Percentiles rank a stretch among this genome's conserved stretches.
phyloP scores from a whole-genome alignment of 2,113 vertebrate genomes.

The Mastomys coucha region DNA sequence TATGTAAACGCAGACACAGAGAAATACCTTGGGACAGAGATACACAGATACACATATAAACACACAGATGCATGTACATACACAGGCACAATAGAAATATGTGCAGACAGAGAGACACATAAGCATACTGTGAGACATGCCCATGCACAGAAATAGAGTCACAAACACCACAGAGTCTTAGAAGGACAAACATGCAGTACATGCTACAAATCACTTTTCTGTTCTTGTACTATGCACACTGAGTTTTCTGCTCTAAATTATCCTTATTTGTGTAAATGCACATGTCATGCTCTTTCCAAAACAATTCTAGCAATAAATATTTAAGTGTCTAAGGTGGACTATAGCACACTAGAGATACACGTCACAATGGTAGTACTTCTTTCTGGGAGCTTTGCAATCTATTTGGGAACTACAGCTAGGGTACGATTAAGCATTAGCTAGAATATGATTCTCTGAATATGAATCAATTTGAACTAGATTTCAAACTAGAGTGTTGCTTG shows the following conservation, averaged over 20 bases:
- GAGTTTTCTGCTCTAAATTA: conserved; percentile 16
- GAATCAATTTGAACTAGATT: not conserved
- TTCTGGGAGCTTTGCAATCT: conserved; percentile 29
- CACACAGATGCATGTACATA: not conserved
- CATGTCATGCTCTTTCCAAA: not conserved
- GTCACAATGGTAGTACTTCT: conserved; percentile 35
- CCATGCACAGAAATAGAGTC: not conserved
- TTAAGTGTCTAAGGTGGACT: conserved; percentile 29
- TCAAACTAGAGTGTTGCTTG: not conserved
- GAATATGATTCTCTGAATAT: not conserved
- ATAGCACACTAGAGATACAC: conserved; percentile 19
- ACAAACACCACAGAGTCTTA: not conserved
- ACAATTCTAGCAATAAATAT: conserved; percentile 61
- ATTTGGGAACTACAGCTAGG: not conserved
- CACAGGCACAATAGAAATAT: not conserved
- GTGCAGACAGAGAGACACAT: not conserved
- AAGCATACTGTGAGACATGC: not conserved
- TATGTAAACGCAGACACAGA: not conserved
- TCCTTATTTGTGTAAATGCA: not conserved
- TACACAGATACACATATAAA: too few species aligned
- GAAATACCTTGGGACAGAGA: not conserved
- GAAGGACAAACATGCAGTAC: not conserved
- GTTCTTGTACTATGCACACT: not conserved
- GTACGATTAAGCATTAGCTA: conserved; percentile 19
- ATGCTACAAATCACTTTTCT: not conserved